phyloP scores from a whole-genome alignment of 2,113 vertebrate species.

The Tapirus terrestris region DNA sequence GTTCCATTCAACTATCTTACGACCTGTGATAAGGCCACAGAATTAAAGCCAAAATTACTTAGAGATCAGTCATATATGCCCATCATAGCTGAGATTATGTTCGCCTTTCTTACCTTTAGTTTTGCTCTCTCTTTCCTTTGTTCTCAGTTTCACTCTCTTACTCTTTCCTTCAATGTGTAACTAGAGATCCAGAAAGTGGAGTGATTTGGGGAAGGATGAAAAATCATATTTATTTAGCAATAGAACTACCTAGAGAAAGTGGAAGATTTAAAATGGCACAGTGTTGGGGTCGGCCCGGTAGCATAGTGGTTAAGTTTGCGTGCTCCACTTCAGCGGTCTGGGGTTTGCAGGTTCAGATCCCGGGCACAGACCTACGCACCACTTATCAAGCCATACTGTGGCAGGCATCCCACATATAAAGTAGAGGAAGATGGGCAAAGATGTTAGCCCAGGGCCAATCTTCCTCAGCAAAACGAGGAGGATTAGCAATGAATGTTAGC shows the following conservation, averaged over 20 bases:
- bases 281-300: background rate
- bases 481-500: too few relatives aligned
- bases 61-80: background rate
- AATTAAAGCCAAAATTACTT: background rate
- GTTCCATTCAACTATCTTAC: background rate
- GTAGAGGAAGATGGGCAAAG: too few relatives aligned
- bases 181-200: background rate
- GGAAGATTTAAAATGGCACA: background rate
- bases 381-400: too few relatives aligned
- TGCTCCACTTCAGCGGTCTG: too few relatives aligned
- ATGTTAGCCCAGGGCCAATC: too few relatives aligned
- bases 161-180: background rate
- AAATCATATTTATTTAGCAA: background rate
- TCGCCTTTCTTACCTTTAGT: background rate
- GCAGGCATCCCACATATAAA: too few relatives aligned
- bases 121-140: background rate
- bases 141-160: background rate
- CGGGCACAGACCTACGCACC: too few relatives aligned
- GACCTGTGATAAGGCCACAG: background rate
- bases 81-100: background rate
- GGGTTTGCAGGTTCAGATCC: too few relatives aligned
- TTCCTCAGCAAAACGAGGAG: too few relatives aligned
- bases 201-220: background rate
- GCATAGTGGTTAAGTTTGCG: too few relatives aligned
- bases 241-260: background rate